These are phyloP conservation scores for Geotrypetes seraphini DNA, from an alignment of 2,797 vertebrate species.

Conservation along the genomic window DNA sequence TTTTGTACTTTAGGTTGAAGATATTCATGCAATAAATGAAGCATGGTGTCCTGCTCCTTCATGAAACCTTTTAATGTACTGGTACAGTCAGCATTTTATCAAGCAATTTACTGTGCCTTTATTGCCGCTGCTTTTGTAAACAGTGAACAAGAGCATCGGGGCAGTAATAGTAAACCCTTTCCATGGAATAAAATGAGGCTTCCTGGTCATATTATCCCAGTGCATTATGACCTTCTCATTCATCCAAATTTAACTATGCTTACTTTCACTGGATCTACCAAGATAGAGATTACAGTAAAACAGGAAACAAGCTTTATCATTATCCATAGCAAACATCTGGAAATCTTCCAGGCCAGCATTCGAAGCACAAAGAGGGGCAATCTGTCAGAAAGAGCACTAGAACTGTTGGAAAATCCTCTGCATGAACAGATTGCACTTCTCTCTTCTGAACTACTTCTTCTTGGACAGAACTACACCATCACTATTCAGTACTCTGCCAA, in stretches of 20 bases:
- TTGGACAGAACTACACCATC: constrained; percentile 54
- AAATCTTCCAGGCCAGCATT: constrained; percentile 46
- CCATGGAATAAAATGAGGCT: constrained; percentile 77
- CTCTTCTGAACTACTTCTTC: constrained; percentile 36
- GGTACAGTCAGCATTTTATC: too few relatives aligned
- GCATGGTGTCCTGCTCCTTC: too few relatives aligned
- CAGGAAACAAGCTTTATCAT: constrained; percentile 54
- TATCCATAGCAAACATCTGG: constrained; percentile 67
- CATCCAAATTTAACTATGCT: constrained; percentile 78
- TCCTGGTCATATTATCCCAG: constrained; percentile 51
- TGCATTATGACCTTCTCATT: constrained; percentile 71
- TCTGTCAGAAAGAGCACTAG: constrained; percentile 3
- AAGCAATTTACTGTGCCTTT: too few relatives aligned
- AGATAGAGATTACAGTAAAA: constrained; percentile 55
- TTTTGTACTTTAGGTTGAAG: too few relatives aligned
- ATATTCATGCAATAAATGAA: too few relatives aligned
- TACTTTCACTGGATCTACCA: constrained; percentile 56
- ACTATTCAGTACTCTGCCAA: constrained; percentile 61
- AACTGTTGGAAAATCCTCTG: constrained; percentile 54
- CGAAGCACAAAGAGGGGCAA: constrained; percentile 15
- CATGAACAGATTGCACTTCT: constrained; percentile 72
- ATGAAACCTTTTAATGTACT: too few relatives aligned
- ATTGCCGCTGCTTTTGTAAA: too few relatives aligned
- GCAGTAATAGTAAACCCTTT: constrained; percentile 50
- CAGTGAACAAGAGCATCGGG: too few relatives aligned